Evolutionary conservation across 2,113 vertebrate species (phyloP).

Genomic region (Leptocoma aspasia): DNA sequence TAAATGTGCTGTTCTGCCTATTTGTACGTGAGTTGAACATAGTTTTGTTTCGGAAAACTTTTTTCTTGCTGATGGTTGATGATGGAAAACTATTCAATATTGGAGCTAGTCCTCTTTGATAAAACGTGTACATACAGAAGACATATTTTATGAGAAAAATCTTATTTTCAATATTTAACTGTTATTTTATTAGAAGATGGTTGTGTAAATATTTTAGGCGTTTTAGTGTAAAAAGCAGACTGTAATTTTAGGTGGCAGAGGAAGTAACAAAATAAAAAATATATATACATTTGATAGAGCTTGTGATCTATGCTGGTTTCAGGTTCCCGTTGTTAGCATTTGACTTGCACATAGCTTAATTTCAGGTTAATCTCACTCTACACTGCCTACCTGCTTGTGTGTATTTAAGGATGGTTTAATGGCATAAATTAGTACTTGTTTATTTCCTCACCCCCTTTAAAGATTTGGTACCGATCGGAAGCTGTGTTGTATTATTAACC

Average conservation of each 20-base stretch:
- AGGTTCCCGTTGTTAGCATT: constrained; percentile 44
- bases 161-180: constrained; percentile 86
- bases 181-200: constrained; percentile 81
- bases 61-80: constrained; percentile 53
- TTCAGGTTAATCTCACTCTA: not conserved
- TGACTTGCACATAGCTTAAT: constrained; percentile 42
- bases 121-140: constrained; percentile 77
- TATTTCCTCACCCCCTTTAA: not conserved
- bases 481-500: constrained; percentile 35
- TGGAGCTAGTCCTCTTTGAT: constrained; percentile 69
- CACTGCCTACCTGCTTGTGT: constrained; percentile 38
- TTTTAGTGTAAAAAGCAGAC: constrained; percentile 74
- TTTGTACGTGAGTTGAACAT: constrained; percentile 42
- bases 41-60: constrained; percentile 42
- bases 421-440: constrained; percentile 1
- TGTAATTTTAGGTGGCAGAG: constrained; percentile 72
- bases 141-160: constrained; percentile 81
- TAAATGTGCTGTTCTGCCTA: constrained; percentile 55
- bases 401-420: constrained; percentile 42
- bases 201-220: constrained; percentile 84
- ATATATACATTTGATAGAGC: constrained; percentile 47
- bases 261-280: constrained; percentile 70
- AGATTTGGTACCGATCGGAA: not conserved
- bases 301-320: constrained; percentile 69
- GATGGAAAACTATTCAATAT: constrained; percentile 64